Base-by-base conservation (phyloP, 2,797 vertebrate genomes). In the Chloroceryle inda region DNA sequence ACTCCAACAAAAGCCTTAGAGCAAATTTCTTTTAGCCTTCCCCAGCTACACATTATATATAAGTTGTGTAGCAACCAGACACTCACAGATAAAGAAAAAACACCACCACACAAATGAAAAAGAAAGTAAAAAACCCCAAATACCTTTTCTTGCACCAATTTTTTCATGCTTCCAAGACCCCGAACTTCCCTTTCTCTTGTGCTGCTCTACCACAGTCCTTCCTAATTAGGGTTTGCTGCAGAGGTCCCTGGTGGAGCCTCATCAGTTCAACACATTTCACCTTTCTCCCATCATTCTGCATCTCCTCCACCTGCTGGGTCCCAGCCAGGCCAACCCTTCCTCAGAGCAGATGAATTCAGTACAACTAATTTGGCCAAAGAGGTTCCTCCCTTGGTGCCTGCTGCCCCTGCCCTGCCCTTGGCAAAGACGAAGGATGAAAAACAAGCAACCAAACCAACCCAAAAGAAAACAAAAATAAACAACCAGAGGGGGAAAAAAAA, bases 31-130 rank as follows among this genome's bases (percentile, higher is more conserved):
- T 6, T 10, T 52, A 85, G 31, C 3, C 19, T 13, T 33, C 27
- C 18, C 63, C 3, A 3, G 6, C 5, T 26, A 61, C 17, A 33
- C 12, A 1, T 13, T 2, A 2, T 0, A 3, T 0, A n/a, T 1
- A 33, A 15, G 8, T 4, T 12, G 3, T 1, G 11, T 7, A 8
- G 37, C 53, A 52, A 2, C 13, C 45, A 63, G 5, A 24, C 1
- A 2, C 1, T 2, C 26, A 19, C 13, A 42, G 9, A 69, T 1
- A 31, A 29, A 0, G 0, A 12, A 47, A 55, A 16, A 9, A 2
- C 27, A 37, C 50, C 4, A 37, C 50, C 63, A 56, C 2, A 26
- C 44, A 5, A 4, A 10, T 5, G 4, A 15, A 56, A 33, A 24
- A 18, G 4, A 1, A 44, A 67, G 0, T 1, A 21, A 62, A 76